Conservation (phyloP, 2,888 invertebrate species). For the Trileptium ribeirensis region DNA sequence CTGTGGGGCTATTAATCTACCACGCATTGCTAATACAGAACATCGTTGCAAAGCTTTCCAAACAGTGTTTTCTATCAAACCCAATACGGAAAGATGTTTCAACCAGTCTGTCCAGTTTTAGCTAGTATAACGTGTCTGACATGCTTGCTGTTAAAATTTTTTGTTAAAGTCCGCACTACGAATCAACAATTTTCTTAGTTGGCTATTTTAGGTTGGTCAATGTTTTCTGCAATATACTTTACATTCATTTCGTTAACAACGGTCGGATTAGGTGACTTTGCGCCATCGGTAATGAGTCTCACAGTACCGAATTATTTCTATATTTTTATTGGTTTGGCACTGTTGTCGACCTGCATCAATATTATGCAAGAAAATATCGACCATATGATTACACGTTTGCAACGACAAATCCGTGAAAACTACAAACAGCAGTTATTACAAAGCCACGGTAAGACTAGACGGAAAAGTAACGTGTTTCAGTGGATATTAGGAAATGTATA, state of each 20-base stretch:
- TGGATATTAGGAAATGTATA: too few relatives aligned
- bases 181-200: too few relatives aligned
- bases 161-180: too few relatives aligned
- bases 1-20: too few relatives aligned
- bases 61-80: too few relatives aligned
- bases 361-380: conserved; percentile 14
- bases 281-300: not conserved
- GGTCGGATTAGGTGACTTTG: conserved; percentile 13
- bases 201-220: conserved; percentile 1
- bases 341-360: conserved; percentile 9
- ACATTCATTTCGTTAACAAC: conserved; percentile 1
- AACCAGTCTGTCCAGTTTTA: too few relatives aligned
- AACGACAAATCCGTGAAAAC: not conserved
- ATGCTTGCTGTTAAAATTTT: too few relatives aligned
- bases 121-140: too few relatives aligned
- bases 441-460: not conserved
- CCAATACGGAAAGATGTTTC: too few relatives aligned
- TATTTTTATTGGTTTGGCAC: conserved; percentile 10
- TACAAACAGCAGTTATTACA: conserved; percentile 5
- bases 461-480: too few relatives aligned
- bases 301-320: not conserved
- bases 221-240: not conserved
- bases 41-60: too few relatives aligned
- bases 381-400: not conserved
- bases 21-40: too few relatives aligned